Evolutionary conservation across 2,797 vertebrate genomes (phyloP).

Genomic region (Oreochromis mossambicus): DNA sequence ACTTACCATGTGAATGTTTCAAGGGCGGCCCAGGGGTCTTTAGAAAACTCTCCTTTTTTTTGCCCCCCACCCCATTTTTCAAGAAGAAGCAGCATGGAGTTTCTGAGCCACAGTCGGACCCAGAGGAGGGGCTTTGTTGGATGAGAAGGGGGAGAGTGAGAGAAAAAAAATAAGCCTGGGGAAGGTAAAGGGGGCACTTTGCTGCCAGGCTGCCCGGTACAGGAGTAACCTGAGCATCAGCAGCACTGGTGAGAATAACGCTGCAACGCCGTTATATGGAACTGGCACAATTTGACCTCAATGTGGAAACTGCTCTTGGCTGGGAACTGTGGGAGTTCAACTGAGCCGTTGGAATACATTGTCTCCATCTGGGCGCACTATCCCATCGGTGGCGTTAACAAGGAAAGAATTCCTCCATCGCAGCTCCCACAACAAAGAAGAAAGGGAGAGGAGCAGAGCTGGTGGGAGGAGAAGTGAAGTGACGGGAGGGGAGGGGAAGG

Average conservation of each 20-base stretch:
- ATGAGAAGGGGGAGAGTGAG: slow-evolving; percentile 49
- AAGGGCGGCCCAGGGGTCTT: slow-evolving; percentile 73
- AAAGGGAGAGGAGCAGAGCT: slow-evolving; percentile 73
- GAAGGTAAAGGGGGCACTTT: slow-evolving; percentile 72
- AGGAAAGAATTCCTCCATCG: slow-evolving; percentile 79
- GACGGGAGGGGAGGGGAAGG: slow-evolving; percentile 68
- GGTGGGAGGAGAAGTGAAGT: slow-evolving; percentile 77
- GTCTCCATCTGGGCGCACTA: slow-evolving; percentile 63
- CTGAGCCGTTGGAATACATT: slow-evolving; percentile 71
- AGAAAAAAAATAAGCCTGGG: slow-evolving; percentile 33
- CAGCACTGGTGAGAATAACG: slow-evolving; percentile 22
- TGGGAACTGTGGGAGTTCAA: slow-evolving; percentile 61
- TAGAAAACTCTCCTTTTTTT: slow-evolving; percentile 69
- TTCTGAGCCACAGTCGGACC: slow-evolving; percentile 72
- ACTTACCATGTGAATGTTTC: slow-evolving; percentile 86
- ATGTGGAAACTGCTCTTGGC: slow-evolving; percentile 60
- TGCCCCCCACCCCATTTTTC: slow-evolving; percentile 54
- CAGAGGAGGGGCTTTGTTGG: slow-evolving; percentile 69
- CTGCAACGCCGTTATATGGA: slow-evolving; percentile 13
- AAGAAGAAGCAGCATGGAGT: slow-evolving; percentile 74
- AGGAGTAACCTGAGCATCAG: slow-evolving; percentile 61
- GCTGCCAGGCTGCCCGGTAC: slow-evolving; percentile 65
- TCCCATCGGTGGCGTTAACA: slow-evolving; percentile 68
- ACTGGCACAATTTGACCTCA: slow-evolving; percentile 48
- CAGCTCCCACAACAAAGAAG: slow-evolving; percentile 76